phyloP scores from a whole-genome alignment of 1,140 invertebrate genomes.

The Microplitis mediator region DNA sequence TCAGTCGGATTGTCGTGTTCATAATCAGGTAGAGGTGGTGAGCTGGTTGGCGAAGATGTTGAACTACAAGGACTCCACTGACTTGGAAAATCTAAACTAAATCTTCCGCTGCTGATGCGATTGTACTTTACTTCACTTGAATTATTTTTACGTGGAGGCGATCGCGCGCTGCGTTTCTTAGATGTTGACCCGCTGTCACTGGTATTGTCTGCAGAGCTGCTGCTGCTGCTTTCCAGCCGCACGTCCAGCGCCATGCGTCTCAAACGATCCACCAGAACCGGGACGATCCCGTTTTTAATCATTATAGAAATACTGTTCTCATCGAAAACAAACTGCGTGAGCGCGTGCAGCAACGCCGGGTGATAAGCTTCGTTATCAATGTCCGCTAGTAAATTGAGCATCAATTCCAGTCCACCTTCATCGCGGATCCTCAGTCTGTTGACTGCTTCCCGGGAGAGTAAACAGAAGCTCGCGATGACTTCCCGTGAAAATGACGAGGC shows the following conservation, averaged over 20 bases:
- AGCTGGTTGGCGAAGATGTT: conserved; percentile 50
- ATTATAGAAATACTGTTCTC: conserved; percentile 48
- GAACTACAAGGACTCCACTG: conserved; percentile 52
- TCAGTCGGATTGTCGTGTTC: conserved; percentile 39
- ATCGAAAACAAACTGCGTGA: conserved; percentile 48
- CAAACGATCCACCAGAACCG: conserved; percentile 46
- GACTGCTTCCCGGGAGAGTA: conserved; percentile 53
- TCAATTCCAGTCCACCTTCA: conserved; percentile 45
- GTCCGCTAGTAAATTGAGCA: conserved; percentile 45
- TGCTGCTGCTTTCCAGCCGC: neutral
- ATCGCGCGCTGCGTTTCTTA: conserved; percentile 41
- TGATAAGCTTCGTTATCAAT: conserved; percentile 43
- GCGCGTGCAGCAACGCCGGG: conserved; percentile 42
- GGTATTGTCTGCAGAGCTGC: neutral
- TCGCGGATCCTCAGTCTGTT: conserved; percentile 46
- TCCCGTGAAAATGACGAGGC: conserved; percentile 32
- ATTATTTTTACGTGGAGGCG: neutral
- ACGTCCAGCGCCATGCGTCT: conserved; percentile 39
- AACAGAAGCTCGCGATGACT: conserved; percentile 42
- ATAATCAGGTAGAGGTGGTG: conserved; percentile 45
- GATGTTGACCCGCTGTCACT: conserved; percentile 29
- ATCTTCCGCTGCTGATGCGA: conserved; percentile 40
- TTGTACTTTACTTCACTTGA: conserved; percentile 37
- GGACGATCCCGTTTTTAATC: conserved; percentile 50
- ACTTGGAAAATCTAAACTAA: conserved; percentile 51